These are phyloP conservation scores for Cettia cetti DNA, from an alignment of 2,113 vertebrate species.

Conservation along the genomic window DNA sequence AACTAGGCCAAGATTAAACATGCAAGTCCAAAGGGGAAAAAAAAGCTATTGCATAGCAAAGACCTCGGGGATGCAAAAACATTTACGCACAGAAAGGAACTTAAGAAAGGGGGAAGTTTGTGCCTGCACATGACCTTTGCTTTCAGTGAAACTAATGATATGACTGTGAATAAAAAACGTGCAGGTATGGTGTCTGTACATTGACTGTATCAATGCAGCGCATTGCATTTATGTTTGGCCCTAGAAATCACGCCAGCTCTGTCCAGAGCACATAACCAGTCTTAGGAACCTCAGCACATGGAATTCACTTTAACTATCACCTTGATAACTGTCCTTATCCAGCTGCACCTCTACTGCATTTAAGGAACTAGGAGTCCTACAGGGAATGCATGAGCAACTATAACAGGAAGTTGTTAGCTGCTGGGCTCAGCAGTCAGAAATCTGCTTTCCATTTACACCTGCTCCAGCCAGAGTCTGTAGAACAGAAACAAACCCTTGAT, in stretches of 20 bases:
- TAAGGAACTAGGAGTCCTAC: not conserved
- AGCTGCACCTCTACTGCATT: not conserved
- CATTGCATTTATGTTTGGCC: not conserved
- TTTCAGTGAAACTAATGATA: not conserved
- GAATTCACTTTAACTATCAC: not conserved
- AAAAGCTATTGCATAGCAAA: not conserved
- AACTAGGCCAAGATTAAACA: not conserved
- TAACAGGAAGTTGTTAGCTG: conserved; percentile 26
- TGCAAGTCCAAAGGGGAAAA: not conserved
- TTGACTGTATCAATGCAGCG: not conserved
- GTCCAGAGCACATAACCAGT: not conserved
- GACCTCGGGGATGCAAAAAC: not conserved
- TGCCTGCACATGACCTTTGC: not conserved
- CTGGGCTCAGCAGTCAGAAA: not conserved
- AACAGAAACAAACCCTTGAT: not conserved
- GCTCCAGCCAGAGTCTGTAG: not conserved
- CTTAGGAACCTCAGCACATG: not conserved
- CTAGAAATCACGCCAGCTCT: not conserved
- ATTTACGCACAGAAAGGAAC: not conserved
- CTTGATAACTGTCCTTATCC: not conserved
- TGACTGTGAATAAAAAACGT: not conserved
- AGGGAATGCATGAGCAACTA: not conserved
- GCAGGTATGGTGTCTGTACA: not conserved
- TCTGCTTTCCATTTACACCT: conserved; percentile 53
- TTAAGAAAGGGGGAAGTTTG: not conserved